Evolutionary conservation across 1,140 invertebrate genomes (phyloP).

Genomic region (Drosophila melanica): DNA sequence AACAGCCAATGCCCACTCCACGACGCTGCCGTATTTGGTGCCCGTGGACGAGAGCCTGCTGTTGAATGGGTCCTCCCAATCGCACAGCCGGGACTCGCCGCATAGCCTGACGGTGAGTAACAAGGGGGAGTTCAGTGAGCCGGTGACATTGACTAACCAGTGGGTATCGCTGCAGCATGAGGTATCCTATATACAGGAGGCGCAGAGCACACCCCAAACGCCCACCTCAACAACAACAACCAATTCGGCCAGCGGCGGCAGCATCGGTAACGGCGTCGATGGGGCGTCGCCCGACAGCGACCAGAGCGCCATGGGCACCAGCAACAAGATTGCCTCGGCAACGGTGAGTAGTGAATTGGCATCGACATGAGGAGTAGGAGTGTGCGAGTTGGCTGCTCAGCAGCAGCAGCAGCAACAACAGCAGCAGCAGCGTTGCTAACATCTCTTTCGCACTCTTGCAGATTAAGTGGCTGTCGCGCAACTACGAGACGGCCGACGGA

Average conservation of each 20-base stretch:
- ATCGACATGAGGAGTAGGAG: neutral
- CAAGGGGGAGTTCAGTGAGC: conserved; percentile 41
- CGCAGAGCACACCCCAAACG: conserved; percentile 88
- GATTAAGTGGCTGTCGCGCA: conserved; percentile 98
- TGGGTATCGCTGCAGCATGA: conserved; percentile 69
- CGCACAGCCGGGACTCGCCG: conserved; percentile 89
- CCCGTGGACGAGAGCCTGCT: conserved; percentile 87
- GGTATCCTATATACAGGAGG: conserved; percentile 84
- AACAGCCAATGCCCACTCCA: conserved; percentile 85
- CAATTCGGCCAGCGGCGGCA: conserved; percentile 83
- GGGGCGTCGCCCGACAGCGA: conserved; percentile 85
- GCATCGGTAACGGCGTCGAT: conserved; percentile 84
- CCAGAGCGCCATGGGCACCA: conserved; percentile 88
- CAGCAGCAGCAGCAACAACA: conserved; percentile 12
- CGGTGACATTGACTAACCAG: conserved; percentile 55
- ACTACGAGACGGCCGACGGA: conserved; percentile 99
- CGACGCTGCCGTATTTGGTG: conserved; percentile 87
- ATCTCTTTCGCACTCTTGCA: conserved; percentile 82
- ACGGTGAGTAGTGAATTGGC: conserved; percentile 89
- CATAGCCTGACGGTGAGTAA: conserved; percentile 87
- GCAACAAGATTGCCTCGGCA: conserved; percentile 93
- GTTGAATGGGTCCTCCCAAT: conserved; percentile 85
- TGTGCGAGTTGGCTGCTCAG: neutral
- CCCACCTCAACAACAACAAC: conserved; percentile 86
- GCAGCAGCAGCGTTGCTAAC: conserved; percentile 35